These are phyloP conservation scores for Dione vanillae DNA, from an alignment of 2,888 invertebrate genomes.

Conservation along the genomic window DNA sequence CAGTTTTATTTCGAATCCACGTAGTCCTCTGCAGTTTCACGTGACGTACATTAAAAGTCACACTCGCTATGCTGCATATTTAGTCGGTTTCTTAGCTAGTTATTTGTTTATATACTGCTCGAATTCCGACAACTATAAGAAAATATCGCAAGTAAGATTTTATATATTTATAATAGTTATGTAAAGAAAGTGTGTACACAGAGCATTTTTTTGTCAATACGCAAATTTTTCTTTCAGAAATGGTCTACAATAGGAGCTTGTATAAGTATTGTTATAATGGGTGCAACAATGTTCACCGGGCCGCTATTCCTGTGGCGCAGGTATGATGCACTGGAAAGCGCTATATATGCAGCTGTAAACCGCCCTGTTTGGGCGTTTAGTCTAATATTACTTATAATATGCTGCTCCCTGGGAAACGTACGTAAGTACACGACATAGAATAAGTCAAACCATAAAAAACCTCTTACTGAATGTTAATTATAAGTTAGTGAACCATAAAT, in stretches of 20 bases:
- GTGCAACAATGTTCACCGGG: slow-evolving; percentile 75
- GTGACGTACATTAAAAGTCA: slow-evolving; percentile 85
- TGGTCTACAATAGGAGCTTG: slow-evolving; percentile 72
- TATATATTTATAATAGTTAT: too few species aligned
- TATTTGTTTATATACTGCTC: slow-evolving; percentile 64
- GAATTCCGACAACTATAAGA: slow-evolving; percentile 53
- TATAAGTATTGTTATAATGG: slow-evolving; percentile 72
- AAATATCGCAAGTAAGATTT: slow-evolving; percentile 58
- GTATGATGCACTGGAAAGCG: slow-evolving; percentile 80
- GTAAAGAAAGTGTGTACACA: too few species aligned
- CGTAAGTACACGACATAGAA: slow-evolving; percentile 55
- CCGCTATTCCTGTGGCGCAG: slow-evolving; percentile 78
- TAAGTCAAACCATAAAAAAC: too few species aligned
- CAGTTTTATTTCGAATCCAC: slow-evolving; percentile 82
- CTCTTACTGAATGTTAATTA: too few species aligned
- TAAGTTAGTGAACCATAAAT: too few species aligned
- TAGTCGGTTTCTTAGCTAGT: slow-evolving; percentile 84
- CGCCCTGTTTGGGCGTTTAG: slow-evolving; percentile 83
- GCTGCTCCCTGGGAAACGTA: slow-evolving; percentile 80
- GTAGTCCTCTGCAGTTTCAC: slow-evolving; percentile 79
- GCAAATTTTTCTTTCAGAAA: slow-evolving; percentile 61
- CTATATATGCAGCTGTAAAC: slow-evolving; percentile 83
- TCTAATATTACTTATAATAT: slow-evolving; percentile 74
- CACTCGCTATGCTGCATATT: slow-evolving; percentile 83
- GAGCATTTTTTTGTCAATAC: too few species aligned